phyloP scores from a whole-genome alignment of 1,140 invertebrate species.

The Goniozus legneri region DNA sequence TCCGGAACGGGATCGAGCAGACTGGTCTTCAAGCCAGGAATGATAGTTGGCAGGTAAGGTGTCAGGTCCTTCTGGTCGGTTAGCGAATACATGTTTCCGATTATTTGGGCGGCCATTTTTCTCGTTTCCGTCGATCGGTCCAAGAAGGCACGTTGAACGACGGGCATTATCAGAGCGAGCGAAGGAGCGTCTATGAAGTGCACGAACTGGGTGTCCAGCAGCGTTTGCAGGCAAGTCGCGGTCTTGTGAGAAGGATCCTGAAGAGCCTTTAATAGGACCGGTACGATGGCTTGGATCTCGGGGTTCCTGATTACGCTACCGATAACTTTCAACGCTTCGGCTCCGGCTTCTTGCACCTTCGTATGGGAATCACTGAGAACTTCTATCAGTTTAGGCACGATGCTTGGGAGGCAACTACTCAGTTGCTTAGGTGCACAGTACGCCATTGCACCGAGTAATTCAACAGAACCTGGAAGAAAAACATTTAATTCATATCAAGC shows the following conservation, averaged over 20 bases:
- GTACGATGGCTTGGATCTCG: conserved; percentile 96
- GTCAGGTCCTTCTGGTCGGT: conserved; percentile 98
- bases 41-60: conserved; percentile 94
- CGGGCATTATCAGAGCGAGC: conserved; percentile 97
- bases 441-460: conserved; percentile 95
- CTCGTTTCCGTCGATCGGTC: conserved; percentile 95
- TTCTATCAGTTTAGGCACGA: conserved; percentile 98
- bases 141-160: conserved; percentile 94
- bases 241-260: conserved; percentile 97
- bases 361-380: conserved; percentile 96
- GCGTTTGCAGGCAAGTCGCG: conserved; percentile 82
- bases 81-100: conserved; percentile 99
- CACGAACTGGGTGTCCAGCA: conserved; percentile 97
- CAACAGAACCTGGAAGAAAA: conserved; percentile 76
- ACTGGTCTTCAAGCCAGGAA: conserved; percentile 94
- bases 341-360: conserved; percentile 96
- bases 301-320: conserved; percentile 98
- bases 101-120: conserved; percentile 99
- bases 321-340: conserved; percentile 92
- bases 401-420: conserved; percentile 94
- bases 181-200: conserved; percentile 99
- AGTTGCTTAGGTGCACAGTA: conserved; percentile 98
- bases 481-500: conserved; percentile 5
- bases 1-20: conserved; percentile 97
- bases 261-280: conserved; percentile 85